phyloP scores from a whole-genome alignment of 1,140 invertebrate genomes.

The Charaxes varanes region DNA sequence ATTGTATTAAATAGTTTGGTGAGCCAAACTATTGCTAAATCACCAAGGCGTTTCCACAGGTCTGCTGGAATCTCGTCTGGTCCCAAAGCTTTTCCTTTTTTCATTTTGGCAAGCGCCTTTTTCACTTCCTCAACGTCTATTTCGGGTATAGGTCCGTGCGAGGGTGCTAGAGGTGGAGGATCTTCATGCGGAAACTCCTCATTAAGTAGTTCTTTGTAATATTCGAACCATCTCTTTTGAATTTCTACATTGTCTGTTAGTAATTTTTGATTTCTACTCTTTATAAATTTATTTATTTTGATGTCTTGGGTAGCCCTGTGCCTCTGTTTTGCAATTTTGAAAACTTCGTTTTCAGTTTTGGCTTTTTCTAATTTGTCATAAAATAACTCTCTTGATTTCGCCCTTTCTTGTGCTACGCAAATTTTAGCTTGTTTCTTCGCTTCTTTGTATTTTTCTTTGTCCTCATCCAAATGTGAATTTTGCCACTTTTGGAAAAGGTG shows the following conservation, averaged over 20 bases:
- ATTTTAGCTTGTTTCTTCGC: slow-evolving; percentile 1
- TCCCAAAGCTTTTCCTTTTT: slow-evolving; percentile 20
- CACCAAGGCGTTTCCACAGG: slow-evolving; percentile 27
- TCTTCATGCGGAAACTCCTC: slow-evolving; percentile 13
- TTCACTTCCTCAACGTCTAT: no score
- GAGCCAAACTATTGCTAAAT: neutral
- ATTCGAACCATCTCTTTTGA: slow-evolving; percentile 8
- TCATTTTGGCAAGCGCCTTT: slow-evolving; percentile 16
- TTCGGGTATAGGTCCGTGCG: neutral
- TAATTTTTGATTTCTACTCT: neutral
- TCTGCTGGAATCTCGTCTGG: slow-evolving; percentile 26
- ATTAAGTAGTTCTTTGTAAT: slow-evolving; percentile 13
- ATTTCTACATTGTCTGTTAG: slow-evolving; percentile 4
- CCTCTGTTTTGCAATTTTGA: slow-evolving; percentile 14
- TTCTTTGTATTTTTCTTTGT: neutral
- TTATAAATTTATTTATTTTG: slow-evolving; percentile 8
- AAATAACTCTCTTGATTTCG: slow-evolving; percentile 6
- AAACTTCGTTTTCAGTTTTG: slow-evolving; percentile 10
- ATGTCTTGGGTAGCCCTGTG: slow-evolving; percentile 11
- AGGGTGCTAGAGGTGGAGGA: neutral
- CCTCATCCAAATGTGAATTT: slow-evolving; percentile 3
- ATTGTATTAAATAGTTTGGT: slow-evolving; percentile 1
- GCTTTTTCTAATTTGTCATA: no score
- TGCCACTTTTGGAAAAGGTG: no score
- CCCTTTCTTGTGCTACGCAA: neutral